Percentiles rank a stretch among this genome's conserved stretches.
phyloP scores from a whole-genome alignment of 2,888 invertebrate species.

The Coronaproctus castanopsis region DNA sequence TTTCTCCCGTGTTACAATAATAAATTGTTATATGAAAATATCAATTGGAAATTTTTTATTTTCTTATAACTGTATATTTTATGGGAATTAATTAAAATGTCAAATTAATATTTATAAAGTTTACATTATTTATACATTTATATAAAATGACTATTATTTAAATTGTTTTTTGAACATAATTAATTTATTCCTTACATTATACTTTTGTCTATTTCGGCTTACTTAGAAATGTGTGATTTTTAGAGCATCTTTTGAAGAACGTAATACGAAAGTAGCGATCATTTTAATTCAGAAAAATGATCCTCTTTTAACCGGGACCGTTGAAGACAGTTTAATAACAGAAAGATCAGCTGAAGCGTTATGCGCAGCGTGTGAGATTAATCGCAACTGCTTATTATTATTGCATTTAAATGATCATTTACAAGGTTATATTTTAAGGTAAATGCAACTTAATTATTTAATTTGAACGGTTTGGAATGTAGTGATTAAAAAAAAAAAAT shows the following conservation, averaged over 20 bases:
- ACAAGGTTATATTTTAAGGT: slow-evolving; percentile 41
- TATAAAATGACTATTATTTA: too few species aligned
- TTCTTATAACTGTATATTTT: too few species aligned
- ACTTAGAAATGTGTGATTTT: too few species aligned
- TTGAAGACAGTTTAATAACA: slow-evolving; percentile 65
- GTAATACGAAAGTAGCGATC: slow-evolving; percentile 56
- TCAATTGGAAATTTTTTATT: too few species aligned
- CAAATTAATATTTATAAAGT: too few species aligned
- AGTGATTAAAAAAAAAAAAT: too few species aligned
- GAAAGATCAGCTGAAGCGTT: slow-evolving; percentile 69
- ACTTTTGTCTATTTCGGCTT: too few species aligned
- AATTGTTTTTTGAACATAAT: too few species aligned
- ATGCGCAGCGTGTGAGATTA: slow-evolving; percentile 76
- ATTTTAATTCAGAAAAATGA: slow-evolving; percentile 75
- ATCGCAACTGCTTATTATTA: slow-evolving; percentile 78
- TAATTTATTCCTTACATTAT: too few species aligned
- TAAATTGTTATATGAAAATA: too few species aligned
- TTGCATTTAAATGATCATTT: slow-evolving; percentile 79
- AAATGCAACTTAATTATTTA: slow-evolving; percentile 29
- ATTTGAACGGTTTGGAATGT: slow-evolving; percentile 1
- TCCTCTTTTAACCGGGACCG: slow-evolving; percentile 41
- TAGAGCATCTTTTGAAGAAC: slow-evolving; percentile 49
- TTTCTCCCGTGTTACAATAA: neutral
- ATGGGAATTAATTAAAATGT: too few species aligned
- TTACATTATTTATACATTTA: too few species aligned